These are phyloP conservation scores for Labia minor DNA, from an alignment of 2,888 invertebrate genomes.

Conservation along the genomic window DNA sequence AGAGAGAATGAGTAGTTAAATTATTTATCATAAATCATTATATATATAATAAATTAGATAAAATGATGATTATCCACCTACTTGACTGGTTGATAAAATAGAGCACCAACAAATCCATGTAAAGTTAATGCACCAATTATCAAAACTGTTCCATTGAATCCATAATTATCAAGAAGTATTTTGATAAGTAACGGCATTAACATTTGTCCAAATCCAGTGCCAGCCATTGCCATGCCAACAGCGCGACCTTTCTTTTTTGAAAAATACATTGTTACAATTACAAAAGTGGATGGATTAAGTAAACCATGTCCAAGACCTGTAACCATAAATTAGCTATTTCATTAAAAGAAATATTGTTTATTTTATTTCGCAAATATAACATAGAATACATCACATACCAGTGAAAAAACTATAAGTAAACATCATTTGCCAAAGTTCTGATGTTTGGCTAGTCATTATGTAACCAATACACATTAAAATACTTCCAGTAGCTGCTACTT, in stretches of 20 bases:
- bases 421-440: conserved; percentile 43
- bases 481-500: conserved; percentile 45
- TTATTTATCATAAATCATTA: too few species aligned
- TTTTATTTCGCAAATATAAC: background rate
- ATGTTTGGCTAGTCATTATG: conserved; percentile 42
- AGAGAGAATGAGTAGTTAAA: too few species aligned
- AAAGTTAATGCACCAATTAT: conserved; percentile 52
- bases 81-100: conserved; percentile 57
- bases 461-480: conserved; percentile 43
- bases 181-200: conserved; percentile 58
- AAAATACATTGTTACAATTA: conserved; percentile 62
- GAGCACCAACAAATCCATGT: conserved; percentile 46
- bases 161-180: conserved; percentile 51
- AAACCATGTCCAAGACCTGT: conserved; percentile 58
- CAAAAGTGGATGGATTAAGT: conserved; percentile 58
- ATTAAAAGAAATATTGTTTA: background rate
- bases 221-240: conserved; percentile 64
- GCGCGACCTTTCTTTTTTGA: conserved; percentile 54
- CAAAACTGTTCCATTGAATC: conserved; percentile 52
- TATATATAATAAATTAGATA: too few species aligned
- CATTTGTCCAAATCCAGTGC: conserved; percentile 64
- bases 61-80: too few species aligned
- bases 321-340: conserved; percentile 23
- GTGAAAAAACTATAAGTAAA: conserved; percentile 37
- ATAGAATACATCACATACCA: conserved; percentile 16